Evolutionary conservation across 2,797 vertebrate species (phyloP).

Genomic region (Neopelma chrysocephalum): DNA sequence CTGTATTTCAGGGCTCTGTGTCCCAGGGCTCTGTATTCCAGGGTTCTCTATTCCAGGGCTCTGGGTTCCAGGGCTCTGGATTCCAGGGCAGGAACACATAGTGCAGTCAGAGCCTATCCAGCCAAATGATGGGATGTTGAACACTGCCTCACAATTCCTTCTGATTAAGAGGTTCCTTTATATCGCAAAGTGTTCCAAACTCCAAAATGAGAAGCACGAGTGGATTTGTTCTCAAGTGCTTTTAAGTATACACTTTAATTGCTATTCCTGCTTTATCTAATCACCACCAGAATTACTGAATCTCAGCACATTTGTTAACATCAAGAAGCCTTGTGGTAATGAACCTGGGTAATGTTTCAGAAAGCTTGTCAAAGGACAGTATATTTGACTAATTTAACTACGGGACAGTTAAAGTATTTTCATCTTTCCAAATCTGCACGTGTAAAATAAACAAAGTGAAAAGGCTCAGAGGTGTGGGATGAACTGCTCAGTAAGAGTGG

Average conservation of each 20-base stretch:
- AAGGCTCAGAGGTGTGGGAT: neutral
- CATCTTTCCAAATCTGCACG: neutral
- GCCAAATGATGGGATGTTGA: slow-evolving; percentile 67
- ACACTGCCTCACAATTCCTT: slow-evolving; percentile 63
- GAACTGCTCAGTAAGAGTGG: slow-evolving; percentile 37
- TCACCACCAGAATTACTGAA: slow-evolving; percentile 65
- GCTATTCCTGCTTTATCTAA: slow-evolving; percentile 61
- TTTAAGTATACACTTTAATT: slow-evolving; percentile 71
- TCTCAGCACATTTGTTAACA: slow-evolving; percentile 63
- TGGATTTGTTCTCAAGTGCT: slow-evolving; percentile 63
- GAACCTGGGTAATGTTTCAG: slow-evolving; percentile 54
- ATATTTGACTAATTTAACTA: slow-evolving; percentile 40
- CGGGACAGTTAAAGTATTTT: slow-evolving; percentile 38
- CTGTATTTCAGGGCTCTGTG: too few relatives aligned
- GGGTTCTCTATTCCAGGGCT: too few relatives aligned
- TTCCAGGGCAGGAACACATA: too few relatives aligned
- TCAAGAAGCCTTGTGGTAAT: slow-evolving; percentile 52
- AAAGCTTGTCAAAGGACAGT: slow-evolving; percentile 36
- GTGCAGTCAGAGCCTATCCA: slow-evolving; percentile 32
- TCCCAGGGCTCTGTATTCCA: too few relatives aligned
- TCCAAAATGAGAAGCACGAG: slow-evolving; percentile 49
- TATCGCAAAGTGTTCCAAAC: slow-evolving; percentile 44
- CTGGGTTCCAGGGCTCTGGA: too few relatives aligned
- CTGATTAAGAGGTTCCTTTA: slow-evolving; percentile 58
- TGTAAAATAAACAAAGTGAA: slow-evolving; percentile 31